Evolutionary conservation across 2,888 invertebrate species (phyloP), one percentile per base, ranked within the genome.

Genomic region (Eutolmus rufibarbis): DNA sequence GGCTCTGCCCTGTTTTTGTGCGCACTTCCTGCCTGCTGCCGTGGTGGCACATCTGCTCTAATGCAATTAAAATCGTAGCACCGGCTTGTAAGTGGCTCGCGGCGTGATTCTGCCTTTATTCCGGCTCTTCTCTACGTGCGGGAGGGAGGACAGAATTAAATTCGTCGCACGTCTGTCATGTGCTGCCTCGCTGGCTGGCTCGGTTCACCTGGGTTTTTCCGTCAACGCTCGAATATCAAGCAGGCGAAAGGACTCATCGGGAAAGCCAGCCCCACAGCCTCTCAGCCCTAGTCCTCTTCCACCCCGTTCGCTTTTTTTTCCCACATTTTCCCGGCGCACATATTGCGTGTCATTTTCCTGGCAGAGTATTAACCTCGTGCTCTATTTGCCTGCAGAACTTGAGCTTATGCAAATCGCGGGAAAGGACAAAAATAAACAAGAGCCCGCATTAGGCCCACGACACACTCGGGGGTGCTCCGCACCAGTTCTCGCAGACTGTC

Each of bases 391-490:
- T 51, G 28, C 31, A 16, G 8, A 16, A 40, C 79, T 79, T 79
- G 14, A 43, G 78, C 43, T 51, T 79, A 79, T 79, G 46, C 51
- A 79, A 34, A 76, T 37, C 34, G 76, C n/a, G 34, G 37, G 76
- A 34, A 46, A 79, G 79, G 31, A 79, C n/a, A 79, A 31, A 79
- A 79, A 79, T 79, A 79, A 79, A 28, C 79, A 79, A 66, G 28
- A 9, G n/a, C 28, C 66, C 76, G 23, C 40, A 46, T 14, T 3
- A 77, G 37, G 1, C 43, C 40, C 46, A 46, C 43, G 40, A 78
- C 40, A 28, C 78, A 14, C 78, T 23, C 8, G 43, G 51, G 19
- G 19, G 37, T 14, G 51, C 51, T 51, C n/a, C n/a, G 51, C 51
- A n/a, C 51, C 4, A 51, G 51, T 51, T 51, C 51, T 51, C n/a